These are phyloP conservation scores for Lamellibrachia satsuma DNA, from an alignment of 2,888 invertebrate species.

Conservation along the genomic window DNA sequence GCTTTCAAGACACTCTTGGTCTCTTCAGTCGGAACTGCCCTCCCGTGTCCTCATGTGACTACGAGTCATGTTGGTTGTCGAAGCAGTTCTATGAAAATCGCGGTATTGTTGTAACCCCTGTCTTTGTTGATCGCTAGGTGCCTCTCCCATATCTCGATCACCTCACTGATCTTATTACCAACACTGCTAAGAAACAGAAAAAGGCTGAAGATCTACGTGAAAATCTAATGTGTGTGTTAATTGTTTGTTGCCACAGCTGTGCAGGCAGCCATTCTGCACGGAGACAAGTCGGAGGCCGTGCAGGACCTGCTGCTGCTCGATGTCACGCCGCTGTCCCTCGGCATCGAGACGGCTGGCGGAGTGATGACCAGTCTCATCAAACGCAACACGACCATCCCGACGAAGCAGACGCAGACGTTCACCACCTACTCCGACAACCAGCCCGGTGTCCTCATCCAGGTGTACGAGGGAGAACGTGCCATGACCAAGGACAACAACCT, in stretches of 20 bases:
- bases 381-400: slow-evolving; percentile 96
- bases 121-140: too few species aligned
- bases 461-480: slow-evolving; percentile 66
- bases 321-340: slow-evolving; percentile 75
- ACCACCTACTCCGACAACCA: slow-evolving; percentile 98
- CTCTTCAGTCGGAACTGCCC: too few species aligned
- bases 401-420: slow-evolving; percentile 95
- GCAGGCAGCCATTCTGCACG: slow-evolving; percentile 81
- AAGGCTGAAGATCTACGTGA: too few species aligned
- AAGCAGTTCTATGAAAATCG: too few species aligned
- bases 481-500: slow-evolving; percentile 72
- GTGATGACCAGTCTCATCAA: slow-evolving; percentile 97
- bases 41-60: too few species aligned
- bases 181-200: too few species aligned
- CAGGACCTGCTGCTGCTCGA: slow-evolving; percentile 65
- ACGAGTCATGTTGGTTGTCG: too few species aligned
- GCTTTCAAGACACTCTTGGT: too few species aligned
- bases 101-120: too few species aligned
- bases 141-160: too few species aligned
- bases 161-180: too few species aligned
- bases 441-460: slow-evolving; percentile 70
- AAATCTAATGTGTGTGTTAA: too few species aligned
- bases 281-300: slow-evolving; percentile 66
- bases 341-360: slow-evolving; percentile 65
- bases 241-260: slow-evolving; percentile 72